phyloP scores from a whole-genome alignment of 2,797 vertebrate species.

The Zalophus californianus region DNA sequence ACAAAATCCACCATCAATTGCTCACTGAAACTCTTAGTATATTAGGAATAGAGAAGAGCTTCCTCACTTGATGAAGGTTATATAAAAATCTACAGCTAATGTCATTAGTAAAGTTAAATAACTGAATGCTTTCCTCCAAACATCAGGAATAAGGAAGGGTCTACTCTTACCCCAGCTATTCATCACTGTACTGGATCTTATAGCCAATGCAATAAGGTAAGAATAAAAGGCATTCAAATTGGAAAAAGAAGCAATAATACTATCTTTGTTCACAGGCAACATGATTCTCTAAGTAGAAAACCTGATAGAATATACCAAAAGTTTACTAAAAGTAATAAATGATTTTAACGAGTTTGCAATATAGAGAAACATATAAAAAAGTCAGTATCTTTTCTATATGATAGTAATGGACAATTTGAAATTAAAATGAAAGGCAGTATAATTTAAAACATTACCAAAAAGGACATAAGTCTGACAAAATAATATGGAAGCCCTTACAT shows the following conservation, averaged over 20 bases:
- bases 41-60: background rate
- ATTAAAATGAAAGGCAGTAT: background rate
- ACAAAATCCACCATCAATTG: background rate
- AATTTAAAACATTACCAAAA: background rate
- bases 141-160: background rate
- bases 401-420: background rate
- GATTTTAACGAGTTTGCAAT: background rate
- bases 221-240: background rate
- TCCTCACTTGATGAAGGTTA: background rate
- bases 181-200: background rate
- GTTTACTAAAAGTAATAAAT: background rate
- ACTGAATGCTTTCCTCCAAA: background rate
- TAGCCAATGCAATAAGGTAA: background rate
- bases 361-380: background rate
- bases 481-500: background rate
- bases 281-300: background rate
- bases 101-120: background rate
- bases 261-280: background rate
- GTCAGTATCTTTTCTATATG: background rate
- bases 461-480: background rate
- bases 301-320: background rate
- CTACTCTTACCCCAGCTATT: background rate
- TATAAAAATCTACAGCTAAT: background rate
- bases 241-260: background rate
- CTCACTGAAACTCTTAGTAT: background rate